Evolutionary conservation across 2,797 vertebrate species (phyloP).

Genomic region (Cheirogaleus major): DNA sequence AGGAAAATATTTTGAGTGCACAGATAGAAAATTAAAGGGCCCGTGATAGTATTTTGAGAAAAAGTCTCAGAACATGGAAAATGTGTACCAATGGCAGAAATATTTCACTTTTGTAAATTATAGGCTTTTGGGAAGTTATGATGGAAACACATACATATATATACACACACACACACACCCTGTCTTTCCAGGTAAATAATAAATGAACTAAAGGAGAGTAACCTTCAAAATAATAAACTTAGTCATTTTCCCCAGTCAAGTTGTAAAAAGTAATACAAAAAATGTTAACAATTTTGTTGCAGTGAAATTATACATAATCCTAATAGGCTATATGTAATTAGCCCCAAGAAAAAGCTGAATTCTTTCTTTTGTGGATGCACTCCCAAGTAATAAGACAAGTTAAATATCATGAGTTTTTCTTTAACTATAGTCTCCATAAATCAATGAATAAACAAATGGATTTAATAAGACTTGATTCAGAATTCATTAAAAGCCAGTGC

Average conservation of each 20-base stretch:
- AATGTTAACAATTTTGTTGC: constrained; percentile 9
- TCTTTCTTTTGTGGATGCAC: background rate
- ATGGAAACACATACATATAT: background rate
- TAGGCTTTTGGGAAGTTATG: background rate
- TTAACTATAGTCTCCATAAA: constrained; percentile 8
- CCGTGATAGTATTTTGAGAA: background rate
- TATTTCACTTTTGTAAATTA: background rate
- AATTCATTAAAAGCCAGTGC: background rate
- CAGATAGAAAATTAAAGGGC: background rate
- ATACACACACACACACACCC: background rate
- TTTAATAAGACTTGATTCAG: background rate
- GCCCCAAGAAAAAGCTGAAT: background rate
- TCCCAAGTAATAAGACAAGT: background rate
- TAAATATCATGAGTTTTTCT: background rate
- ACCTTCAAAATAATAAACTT: constrained; percentile 32
- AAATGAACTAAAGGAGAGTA: constrained; percentile 25
- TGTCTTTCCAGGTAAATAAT: constrained; percentile 48
- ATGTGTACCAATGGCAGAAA: background rate
- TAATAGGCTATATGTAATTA: background rate
- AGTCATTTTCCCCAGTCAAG: background rate
- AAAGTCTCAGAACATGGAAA: background rate
- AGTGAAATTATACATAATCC: background rate
- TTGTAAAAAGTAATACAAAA: background rate
- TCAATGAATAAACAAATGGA: background rate
- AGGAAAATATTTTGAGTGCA: background rate